Conservation (phyloP, 1,140 invertebrate genomes). For the Plodia interpunctella region DNA sequence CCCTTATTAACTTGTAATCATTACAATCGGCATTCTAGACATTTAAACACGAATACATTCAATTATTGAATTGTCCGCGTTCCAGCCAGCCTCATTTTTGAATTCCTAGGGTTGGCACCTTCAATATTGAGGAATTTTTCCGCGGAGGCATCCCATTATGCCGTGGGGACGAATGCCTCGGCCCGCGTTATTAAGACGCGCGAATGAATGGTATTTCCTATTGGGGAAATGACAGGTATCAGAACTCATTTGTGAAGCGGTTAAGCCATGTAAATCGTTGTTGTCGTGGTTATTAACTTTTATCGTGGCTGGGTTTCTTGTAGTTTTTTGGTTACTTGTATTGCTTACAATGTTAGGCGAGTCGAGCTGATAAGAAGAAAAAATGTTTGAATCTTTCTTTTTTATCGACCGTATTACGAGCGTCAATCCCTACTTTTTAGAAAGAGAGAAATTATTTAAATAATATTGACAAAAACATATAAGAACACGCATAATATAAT, state of each 20-base stretch:
- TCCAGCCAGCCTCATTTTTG: slow-evolving; percentile 28
- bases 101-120: slow-evolving; percentile 37
- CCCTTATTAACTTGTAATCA: too few species aligned
- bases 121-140: slow-evolving; percentile 48
- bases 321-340: too few species aligned
- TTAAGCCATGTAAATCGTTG: not conserved
- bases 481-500: too few species aligned
- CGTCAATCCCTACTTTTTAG: too few species aligned
- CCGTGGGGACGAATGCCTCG: slow-evolving; percentile 29
- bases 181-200: slow-evolving; percentile 34
- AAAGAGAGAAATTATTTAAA: too few species aligned
- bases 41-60: not conserved
- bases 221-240: slow-evolving; percentile 17
- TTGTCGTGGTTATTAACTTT: not conserved
- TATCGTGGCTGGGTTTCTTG: not conserved
- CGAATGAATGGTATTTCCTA: slow-evolving; percentile 30
- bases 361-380: too few species aligned
- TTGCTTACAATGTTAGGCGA: not conserved
- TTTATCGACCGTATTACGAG: too few species aligned
- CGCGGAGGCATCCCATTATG: slow-evolving; percentile 56
- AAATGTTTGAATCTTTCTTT: too few species aligned
- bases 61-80: not conserved
- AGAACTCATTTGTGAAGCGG: slow-evolving; percentile 15
- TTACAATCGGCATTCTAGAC: too few species aligned
- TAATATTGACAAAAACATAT: too few species aligned